phyloP scores from a whole-genome alignment of 2,888 invertebrate genomes.

The Eustalomyia histrio region DNA sequence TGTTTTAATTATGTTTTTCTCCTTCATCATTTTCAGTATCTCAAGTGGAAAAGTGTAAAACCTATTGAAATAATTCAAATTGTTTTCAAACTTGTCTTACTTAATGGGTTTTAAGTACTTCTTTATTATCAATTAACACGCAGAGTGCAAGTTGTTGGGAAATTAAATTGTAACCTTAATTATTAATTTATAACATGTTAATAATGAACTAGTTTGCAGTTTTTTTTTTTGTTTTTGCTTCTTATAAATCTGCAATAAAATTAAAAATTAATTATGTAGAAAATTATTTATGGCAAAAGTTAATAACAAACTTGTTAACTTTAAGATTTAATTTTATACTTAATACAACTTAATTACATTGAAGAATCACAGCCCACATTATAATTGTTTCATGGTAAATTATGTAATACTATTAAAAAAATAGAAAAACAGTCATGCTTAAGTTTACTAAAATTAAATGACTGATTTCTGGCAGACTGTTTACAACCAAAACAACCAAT shows the following conservation, averaged over 20 bases:
- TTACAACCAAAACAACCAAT: too few relatives aligned
- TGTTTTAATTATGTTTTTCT: slow-evolving; percentile 37
- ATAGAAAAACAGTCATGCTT: too few relatives aligned
- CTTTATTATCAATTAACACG: slow-evolving; percentile 7
- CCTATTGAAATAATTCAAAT: slow-evolving; percentile 41
- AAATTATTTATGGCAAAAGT: background rate
- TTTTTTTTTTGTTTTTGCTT: too few relatives aligned
- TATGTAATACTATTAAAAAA: too few relatives aligned
- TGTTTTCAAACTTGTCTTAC: slow-evolving; percentile 29
- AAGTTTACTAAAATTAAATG: too few relatives aligned
- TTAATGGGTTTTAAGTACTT: background rate
- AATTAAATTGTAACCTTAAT: slow-evolving; percentile 22
- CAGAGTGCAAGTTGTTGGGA: background rate
- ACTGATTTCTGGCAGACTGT: too few relatives aligned
- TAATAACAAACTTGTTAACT: background rate
- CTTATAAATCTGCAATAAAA: background rate
- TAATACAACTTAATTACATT: too few relatives aligned
- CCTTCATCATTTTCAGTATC: too few relatives aligned
- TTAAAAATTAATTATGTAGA: background rate
- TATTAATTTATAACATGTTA: slow-evolving; percentile 53
- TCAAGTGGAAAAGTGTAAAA: slow-evolving; percentile 51
- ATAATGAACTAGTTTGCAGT: slow-evolving; percentile 29
- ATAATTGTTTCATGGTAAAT: too few relatives aligned
- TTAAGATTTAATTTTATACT: too few relatives aligned
- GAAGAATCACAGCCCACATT: too few relatives aligned